A percentile compares a stretch with the other conserved stretches of the same genome.
Conservation (phyloP, 2,888 invertebrate genomes). For the Bembecia ichneumoniformis region DNA sequence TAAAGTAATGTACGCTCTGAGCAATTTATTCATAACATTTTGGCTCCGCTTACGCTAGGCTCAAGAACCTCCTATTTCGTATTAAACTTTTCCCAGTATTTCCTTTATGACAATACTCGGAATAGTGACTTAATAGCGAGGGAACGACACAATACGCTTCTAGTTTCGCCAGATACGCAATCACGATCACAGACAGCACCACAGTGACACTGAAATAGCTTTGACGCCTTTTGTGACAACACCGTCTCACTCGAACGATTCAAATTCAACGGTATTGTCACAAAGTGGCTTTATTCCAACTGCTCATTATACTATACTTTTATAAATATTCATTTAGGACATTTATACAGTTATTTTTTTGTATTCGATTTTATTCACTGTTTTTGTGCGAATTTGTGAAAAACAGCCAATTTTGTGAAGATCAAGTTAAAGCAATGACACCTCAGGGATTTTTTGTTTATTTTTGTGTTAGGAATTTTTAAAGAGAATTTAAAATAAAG, state of each 20-base stretch:
- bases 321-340: not conserved
- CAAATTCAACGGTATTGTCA: constrained; percentile 25
- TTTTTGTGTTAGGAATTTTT: no score
- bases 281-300: constrained; percentile 18
- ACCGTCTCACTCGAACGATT: constrained; percentile 3
- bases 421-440: no score
- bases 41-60: constrained; percentile 42
- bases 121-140: constrained; percentile 57
- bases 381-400: no score
- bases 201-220: constrained; percentile 44
- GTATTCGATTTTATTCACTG: no score
- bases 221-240: constrained; percentile 30
- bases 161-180: constrained; percentile 56
- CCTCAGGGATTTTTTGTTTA: no score
- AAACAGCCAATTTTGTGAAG: no score
- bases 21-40: constrained; percentile 10
- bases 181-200: constrained; percentile 53
- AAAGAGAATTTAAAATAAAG: no score
- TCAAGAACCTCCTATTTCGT: constrained; percentile 49
- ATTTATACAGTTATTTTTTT: no score
- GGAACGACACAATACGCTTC: constrained; percentile 45
- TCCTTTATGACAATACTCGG: constrained; percentile 24
- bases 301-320: constrained; percentile 15
- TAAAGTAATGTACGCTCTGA: not conserved
- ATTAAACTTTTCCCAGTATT: no score